phyloP scores from a whole-genome alignment of 2,888 invertebrate genomes.

The Trachelus tabidus region DNA sequence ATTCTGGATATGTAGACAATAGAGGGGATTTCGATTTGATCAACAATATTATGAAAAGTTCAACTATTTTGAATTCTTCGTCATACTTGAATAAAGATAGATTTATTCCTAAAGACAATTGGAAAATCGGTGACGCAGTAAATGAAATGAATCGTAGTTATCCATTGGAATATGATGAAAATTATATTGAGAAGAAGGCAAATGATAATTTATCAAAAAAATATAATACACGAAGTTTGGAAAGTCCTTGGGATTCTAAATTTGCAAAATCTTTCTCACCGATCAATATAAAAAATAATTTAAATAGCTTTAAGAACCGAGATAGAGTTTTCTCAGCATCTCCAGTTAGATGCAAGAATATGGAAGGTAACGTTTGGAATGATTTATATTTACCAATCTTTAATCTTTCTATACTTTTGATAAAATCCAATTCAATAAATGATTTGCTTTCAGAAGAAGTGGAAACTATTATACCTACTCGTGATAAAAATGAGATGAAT shows the following conservation, averaged over 20 bases:
- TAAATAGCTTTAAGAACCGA: background rate
- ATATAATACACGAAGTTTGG: background rate
- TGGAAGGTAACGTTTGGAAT: background rate
- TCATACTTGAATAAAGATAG: background rate
- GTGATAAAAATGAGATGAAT: background rate
- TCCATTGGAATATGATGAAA: background rate
- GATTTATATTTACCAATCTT: background rate
- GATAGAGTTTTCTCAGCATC: background rate
- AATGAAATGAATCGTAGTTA: background rate
- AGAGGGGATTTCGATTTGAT: background rate
- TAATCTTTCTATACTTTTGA: background rate
- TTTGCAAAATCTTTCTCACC: background rate
- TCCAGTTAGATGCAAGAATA: background rate
- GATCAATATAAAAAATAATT: background rate
- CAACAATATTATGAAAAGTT: background rate
- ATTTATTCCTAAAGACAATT: background rate
- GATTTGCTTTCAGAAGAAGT: background rate
- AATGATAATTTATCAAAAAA: background rate
- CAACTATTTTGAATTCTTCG: background rate
- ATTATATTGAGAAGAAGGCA: background rate
- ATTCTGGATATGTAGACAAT: background rate
- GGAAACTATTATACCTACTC: background rate
- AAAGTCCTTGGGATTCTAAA: background rate
- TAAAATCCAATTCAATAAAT: background rate
- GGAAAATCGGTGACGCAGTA: background rate